phyloP scores from a whole-genome alignment of 1,140 invertebrate genomes.

The Globodera ellingtonae region DNA sequence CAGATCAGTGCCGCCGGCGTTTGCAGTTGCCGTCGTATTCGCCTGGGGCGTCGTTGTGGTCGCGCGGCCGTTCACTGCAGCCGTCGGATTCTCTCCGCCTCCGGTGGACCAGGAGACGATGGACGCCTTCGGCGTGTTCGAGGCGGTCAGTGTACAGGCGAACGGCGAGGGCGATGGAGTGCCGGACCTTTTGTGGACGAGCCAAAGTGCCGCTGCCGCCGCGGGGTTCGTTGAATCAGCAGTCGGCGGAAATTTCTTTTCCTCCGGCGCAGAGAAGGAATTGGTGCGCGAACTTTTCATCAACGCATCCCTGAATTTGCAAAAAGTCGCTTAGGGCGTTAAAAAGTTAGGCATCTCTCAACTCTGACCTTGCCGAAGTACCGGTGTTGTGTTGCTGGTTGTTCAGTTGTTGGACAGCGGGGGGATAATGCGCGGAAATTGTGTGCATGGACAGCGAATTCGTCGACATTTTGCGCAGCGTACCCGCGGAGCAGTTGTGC shows the following conservation, averaged over 20 bases:
- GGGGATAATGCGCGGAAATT: not conserved
- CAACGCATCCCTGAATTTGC: not conserved
- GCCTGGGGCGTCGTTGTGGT: not conserved
- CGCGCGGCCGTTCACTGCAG: not conserved
- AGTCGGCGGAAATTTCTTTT: not conserved
- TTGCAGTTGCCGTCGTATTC: slow-evolving; percentile 16
- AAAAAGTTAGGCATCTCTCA: not conserved
- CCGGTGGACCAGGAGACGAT: slow-evolving; percentile 23
- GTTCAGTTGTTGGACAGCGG: not conserved
- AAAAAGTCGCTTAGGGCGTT: not conserved
- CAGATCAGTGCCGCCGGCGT: not conserved
- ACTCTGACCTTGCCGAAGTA: slow-evolving; percentile 1
- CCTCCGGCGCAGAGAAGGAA: slow-evolving; percentile 18
- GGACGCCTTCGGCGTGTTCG: slow-evolving; percentile 21
- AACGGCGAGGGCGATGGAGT: not conserved
- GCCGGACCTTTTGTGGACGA: slow-evolving; percentile 4
- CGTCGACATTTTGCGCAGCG: not conserved
- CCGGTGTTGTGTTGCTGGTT: not conserved
- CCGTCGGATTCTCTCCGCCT: not conserved
- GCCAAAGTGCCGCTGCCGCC: not conserved
- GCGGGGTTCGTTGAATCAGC: not conserved
- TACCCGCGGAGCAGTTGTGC: not conserved
- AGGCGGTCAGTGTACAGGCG: slow-evolving; percentile 14
- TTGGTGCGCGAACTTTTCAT: slow-evolving; percentile 23
- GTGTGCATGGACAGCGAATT: slow-evolving; percentile 11